Percentiles rank a stretch among this genome's conserved stretches.
Evolutionary conservation across 2,888 invertebrate species (phyloP).

Genomic region (Luperina testacea): DNA sequence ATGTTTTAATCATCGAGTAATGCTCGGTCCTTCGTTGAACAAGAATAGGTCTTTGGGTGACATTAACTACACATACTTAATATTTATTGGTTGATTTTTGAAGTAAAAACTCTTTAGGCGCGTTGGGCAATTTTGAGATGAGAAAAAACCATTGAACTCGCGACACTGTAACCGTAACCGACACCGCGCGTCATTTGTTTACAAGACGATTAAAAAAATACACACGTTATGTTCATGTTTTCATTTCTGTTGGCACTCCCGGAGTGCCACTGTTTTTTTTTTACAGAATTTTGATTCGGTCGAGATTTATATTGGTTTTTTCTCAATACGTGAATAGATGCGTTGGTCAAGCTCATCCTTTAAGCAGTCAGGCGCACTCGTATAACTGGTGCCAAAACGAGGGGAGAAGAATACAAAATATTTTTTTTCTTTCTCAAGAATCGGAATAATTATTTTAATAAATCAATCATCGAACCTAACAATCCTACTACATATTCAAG

Average conservation of each 20-base stretch:
- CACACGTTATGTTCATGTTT: too few species aligned
- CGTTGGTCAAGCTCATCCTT: not conserved
- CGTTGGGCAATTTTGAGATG: too few species aligned
- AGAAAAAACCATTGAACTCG: too few species aligned
- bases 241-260: too few species aligned
- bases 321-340: not conserved
- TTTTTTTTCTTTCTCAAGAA: too few species aligned
- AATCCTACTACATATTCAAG: not conserved
- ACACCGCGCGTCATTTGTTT: too few species aligned
- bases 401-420: not conserved
- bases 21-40: not conserved
- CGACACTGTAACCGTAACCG: too few species aligned
- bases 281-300: not conserved
- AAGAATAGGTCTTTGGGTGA: too few species aligned
- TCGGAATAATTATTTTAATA: too few species aligned
- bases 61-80: not conserved
- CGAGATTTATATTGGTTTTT: not conserved
- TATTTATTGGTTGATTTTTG: not conserved
- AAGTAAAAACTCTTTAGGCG: too few species aligned
- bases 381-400: not conserved
- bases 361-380: not conserved
- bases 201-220: too few species aligned
- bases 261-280: not conserved
- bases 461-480: not conserved
- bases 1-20: conserved; percentile 12